Evolutionary conservation across 2,113 vertebrate genomes (phyloP), one percentile per base, ranked within the genome.

Genomic region (Eulacestoma nigropectus): DNA sequence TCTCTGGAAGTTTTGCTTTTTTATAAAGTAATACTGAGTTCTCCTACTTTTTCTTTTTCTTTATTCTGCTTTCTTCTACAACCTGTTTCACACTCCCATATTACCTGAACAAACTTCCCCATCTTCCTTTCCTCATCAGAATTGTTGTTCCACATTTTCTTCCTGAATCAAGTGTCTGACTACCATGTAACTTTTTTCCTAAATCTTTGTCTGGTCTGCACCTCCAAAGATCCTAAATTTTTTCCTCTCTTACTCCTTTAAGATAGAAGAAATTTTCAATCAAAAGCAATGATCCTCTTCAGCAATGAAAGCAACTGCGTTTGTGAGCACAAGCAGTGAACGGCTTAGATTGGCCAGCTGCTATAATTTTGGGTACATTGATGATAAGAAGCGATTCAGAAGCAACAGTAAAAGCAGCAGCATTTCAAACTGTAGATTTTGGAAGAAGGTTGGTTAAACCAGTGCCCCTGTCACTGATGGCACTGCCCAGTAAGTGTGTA

Each of bases 281-380:
- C 50, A 33, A 78, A 77, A 79, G 16, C 49, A 55, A 20, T 6
- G n/a, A 63, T 69, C 22, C 59, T 84, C 25, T 57, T 76, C 53
- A 80, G 46, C 57, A 77, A 29, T 1, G 6, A 75, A 53, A 79
- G 44, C 27, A 60, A 17, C 6, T 25, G 2, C 11, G 30, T 42
- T 55, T 53, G 27, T 3, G 56, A 74, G 57, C 23, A 39, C 13
- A 23, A 75, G 35, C 23, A 50, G 53, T 7, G 67, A 60, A 47
- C 0, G 5, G 17, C 64, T 50, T 77, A 39, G 32, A 49, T 29
- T 35, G 29, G 14, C 55, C 59, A 35, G 3, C 15, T 59, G 47
- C 69, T 63, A 1, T 0, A 3, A 50, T 68, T 55, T 52, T 0
- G 1, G 16, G 41, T 53, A 41, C 27, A 6, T 0, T 19, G 13